Evolutionary conservation across 2,113 vertebrate species (phyloP).

Genomic region (Loxodonta africana): DNA sequence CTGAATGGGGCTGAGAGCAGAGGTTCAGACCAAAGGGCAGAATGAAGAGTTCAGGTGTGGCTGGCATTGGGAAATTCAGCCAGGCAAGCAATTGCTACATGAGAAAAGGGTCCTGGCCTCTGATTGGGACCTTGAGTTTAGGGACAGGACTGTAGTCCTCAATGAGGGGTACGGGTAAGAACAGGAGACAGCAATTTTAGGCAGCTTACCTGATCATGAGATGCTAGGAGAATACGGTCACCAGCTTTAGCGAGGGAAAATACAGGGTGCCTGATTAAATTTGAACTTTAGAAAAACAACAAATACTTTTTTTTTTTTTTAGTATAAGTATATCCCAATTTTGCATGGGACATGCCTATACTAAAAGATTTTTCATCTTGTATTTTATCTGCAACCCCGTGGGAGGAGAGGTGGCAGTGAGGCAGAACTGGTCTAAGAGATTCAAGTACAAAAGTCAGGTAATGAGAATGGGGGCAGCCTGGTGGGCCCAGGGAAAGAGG

Average conservation of each 20-base stretch:
- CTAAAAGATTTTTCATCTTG: background rate
- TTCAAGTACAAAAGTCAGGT: background rate
- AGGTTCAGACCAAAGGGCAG: background rate
- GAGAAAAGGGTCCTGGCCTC: background rate
- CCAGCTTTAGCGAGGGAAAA: background rate
- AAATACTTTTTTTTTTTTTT: slow-evolving; percentile 1
- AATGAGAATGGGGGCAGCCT: background rate
- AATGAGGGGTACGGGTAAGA: background rate
- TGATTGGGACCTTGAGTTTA: background rate
- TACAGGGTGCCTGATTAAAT: background rate
- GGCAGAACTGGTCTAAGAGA: background rate
- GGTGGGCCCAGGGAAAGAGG: background rate
- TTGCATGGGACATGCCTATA: background rate
- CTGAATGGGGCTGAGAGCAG: background rate
- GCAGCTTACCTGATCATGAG: no score
- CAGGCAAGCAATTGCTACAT: background rate
- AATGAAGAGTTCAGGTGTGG: background rate
- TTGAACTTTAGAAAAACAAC: background rate
- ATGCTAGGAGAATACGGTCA: background rate
- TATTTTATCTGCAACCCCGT: background rate
- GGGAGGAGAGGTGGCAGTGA: background rate
- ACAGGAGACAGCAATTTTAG: background rate
- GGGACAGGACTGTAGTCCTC: background rate
- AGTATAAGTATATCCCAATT: background rate
- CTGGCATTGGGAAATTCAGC: background rate